Base-by-base conservation (phyloP, 2,113 vertebrate species). In the Nanorana parkeri region DNA sequence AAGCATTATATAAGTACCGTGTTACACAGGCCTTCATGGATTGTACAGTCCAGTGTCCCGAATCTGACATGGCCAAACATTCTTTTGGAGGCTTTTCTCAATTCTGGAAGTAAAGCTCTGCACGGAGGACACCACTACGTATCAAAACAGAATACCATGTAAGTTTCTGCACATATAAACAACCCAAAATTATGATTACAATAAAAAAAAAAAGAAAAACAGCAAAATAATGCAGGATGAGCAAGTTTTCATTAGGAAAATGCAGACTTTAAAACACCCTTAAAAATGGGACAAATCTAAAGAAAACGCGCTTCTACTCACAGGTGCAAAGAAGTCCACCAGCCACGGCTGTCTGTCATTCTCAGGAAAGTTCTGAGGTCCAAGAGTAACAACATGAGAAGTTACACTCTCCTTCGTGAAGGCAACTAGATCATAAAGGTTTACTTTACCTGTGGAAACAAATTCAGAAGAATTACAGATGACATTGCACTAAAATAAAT, bases 291-390 rank as follows among this genome's bases (percentile, higher is more conserved):
- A 11, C 85, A 32, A 23, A 13, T 21, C 1, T 21, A 29, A 20
- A 60, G 29, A 32, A 36, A 8, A 26, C 32, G 0, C 13, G 11
- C 17, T 16, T 78, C 51, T 83, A 91, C 91, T 94, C 90, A 99
- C 97, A 84, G 97, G 98, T 69, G 96, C 96, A 81, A 99, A 99
- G 92, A 99, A 99, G 89, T 99, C 97, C 47, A 99, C 96, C 77
- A 99, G 94, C 98, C 98, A 99, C 0, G 97, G 95, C 73, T 98
- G 97, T 85, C 96, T 96, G 15, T 94, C 91, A 83, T 93, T 94
- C n/a, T 92, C 92, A 66, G 98, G 98, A 89, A 99, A 99, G 92
- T 97, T 99, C 64, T 97, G 94, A 3, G 97, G 98, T 78, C 94
- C 90, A 83, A 99, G 92, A 0, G 98, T 98, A 65, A 96, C 94